Percentiles rank a stretch among this genome's conserved stretches.
These are phyloP conservation scores for Stegana nigrithorax DNA, from an alignment of 2,888 invertebrate genomes.

Conservation along the genomic window DNA sequence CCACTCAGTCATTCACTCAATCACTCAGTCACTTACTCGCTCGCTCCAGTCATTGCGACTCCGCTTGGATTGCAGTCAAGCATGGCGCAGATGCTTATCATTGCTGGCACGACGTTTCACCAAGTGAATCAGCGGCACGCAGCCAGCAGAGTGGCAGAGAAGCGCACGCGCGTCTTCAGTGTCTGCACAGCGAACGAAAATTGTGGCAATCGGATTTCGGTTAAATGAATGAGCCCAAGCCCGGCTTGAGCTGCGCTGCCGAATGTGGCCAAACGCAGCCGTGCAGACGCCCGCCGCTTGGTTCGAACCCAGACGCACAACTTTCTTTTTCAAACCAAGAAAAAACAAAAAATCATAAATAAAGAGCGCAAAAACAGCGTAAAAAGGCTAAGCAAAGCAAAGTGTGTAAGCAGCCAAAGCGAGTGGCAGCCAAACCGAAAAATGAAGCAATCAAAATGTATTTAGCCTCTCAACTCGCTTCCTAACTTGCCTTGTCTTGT, in stretches of 20 bases:
- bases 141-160: background rate
- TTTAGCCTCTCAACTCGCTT: too few relatives aligned
- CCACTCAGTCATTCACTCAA: too few relatives aligned
- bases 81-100: background rate
- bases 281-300: background rate
- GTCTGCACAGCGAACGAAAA: too few relatives aligned
- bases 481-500: too few relatives aligned
- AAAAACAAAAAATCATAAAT: background rate
- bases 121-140: background rate
- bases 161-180: too few relatives aligned
- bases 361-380: background rate
- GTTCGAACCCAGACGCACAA: slow-evolving; percentile 6
- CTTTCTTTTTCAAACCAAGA: slow-evolving; percentile 5
- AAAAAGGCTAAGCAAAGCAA: too few relatives aligned
- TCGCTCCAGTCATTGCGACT: too few relatives aligned
- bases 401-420: too few relatives aligned
- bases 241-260: slow-evolving; percentile 2
- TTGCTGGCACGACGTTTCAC: background rate
- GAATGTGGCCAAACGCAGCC: background rate
- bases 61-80: too few relatives aligned
- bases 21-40: too few relatives aligned
- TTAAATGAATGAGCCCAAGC: slow-evolving; percentile 8
- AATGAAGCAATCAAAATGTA: slow-evolving; percentile 13
- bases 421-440: background rate
- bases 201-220: background rate